Evolutionary conservation across 2,113 vertebrate genomes (phyloP).

Genomic region (Hippocampus guttulatus): DNA sequence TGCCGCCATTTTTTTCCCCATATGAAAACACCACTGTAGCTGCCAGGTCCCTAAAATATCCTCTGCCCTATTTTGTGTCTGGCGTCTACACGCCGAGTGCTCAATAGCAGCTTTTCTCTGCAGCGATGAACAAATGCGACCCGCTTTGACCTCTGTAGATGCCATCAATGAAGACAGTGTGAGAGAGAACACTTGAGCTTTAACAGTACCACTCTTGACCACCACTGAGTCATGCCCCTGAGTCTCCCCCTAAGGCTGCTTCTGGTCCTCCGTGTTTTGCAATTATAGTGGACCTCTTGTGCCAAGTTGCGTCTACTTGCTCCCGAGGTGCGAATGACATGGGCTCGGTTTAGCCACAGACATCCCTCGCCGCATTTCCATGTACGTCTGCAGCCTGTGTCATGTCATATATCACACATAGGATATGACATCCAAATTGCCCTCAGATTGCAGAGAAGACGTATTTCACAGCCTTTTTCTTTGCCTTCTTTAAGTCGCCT

Average conservation of each 20-base stretch:
- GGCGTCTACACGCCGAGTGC: neutral
- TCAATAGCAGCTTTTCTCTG: slow-evolving; percentile 10
- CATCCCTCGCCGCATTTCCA: neutral
- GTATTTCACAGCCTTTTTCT: neutral
- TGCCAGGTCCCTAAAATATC: slow-evolving; percentile 1
- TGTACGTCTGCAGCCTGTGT: neutral
- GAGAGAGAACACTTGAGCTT: slow-evolving; percentile 7
- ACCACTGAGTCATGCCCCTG: neutral
- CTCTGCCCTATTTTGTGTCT: slow-evolving; percentile 8
- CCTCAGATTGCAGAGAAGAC: neutral
- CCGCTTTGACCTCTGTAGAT: neutral
- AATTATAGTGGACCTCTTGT: neutral
- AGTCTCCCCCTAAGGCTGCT: neutral
- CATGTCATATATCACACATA: slow-evolving; percentile 6
- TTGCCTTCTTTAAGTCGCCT: neutral
- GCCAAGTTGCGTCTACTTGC: neutral
- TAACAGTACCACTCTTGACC: slow-evolving; percentile 5
- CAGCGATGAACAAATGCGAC: slow-evolving; percentile 9
- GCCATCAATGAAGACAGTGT: slow-evolving; percentile 12
- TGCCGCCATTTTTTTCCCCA: neutral
- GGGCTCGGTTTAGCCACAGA: neutral
- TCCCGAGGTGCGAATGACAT: neutral
- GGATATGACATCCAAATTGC: neutral
- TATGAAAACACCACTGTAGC: slow-evolving; percentile 1
- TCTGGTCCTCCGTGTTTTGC: neutral